phyloP scores from a whole-genome alignment of 1,140 invertebrate species.

The Caenorhabditis latens region DNA sequence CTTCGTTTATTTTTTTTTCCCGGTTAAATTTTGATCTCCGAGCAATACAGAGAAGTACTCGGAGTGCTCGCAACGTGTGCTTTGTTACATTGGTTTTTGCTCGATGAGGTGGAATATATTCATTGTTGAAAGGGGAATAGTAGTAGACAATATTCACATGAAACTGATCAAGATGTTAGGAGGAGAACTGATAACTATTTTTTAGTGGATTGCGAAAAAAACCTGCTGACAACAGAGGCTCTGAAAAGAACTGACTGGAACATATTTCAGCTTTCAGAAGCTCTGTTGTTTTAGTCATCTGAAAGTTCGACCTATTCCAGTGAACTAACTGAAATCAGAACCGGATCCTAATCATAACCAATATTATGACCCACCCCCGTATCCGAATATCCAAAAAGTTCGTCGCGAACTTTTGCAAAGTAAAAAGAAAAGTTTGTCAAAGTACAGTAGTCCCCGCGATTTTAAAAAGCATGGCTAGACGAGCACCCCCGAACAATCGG shows the following conservation, averaged over 20 bases:
- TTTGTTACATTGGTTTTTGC: conserved; percentile 21
- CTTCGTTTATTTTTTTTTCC: not conserved
- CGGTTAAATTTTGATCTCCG: conserved; percentile 13
- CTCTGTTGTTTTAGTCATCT: too few relatives aligned
- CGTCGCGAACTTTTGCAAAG: conserved; percentile 31
- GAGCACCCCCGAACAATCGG: conserved; percentile 27
- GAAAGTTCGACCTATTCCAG: too few relatives aligned
- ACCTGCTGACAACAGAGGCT: too few relatives aligned
- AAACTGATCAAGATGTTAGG: too few relatives aligned
- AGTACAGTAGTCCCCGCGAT: conserved; percentile 35
- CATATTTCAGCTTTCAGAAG: too few relatives aligned
- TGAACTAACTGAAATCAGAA: too few relatives aligned
- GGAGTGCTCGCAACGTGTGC: not conserved
- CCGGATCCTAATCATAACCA: not conserved
- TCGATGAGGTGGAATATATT: not conserved
- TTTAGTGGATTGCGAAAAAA: too few relatives aligned
- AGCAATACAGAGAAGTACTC: not conserved
- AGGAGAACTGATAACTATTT: too few relatives aligned
- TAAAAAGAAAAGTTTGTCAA: not conserved
- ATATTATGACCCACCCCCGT: not conserved
- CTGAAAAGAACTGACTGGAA: too few relatives aligned
- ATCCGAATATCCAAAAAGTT: not conserved
- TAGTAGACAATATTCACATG: not conserved
- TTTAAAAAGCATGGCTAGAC: conserved; percentile 49
- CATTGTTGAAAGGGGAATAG: not conserved